phyloP scores from a whole-genome alignment of 2,888 invertebrate species.

The Xanthia icteritia region DNA sequence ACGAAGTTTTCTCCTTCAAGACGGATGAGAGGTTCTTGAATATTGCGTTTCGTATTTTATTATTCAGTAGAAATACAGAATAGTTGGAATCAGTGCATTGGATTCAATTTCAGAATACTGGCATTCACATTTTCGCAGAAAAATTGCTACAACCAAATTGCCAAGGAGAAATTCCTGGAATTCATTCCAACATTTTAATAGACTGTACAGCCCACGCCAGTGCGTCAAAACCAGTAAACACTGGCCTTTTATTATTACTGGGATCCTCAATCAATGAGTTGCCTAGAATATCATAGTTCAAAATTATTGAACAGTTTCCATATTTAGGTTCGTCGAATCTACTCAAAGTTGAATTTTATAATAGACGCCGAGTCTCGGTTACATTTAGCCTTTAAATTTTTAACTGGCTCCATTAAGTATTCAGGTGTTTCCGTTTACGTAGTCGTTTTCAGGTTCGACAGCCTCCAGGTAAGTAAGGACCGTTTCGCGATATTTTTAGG shows the following conservation, averaged over 20 bases:
- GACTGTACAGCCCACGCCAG: neutral
- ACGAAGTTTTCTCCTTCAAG: neutral
- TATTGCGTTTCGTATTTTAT: neutral
- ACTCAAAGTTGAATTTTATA: conserved; percentile 38
- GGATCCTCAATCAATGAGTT: conserved; percentile 10
- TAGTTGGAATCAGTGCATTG: neutral
- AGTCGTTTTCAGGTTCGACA: conserved; percentile 34
- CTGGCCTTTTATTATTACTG: neutral
- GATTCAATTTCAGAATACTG: neutral
- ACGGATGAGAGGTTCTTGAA: neutral
- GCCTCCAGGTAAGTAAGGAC: conserved; percentile 10
- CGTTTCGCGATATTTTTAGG: conserved; percentile 9
- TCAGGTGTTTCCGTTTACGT: conserved; percentile 48
- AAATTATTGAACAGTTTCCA: conserved; percentile 36
- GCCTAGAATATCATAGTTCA: conserved; percentile 16
- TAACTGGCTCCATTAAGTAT: conserved; percentile 41
- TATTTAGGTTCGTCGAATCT: conserved; percentile 40
- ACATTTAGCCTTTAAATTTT: conserved; percentile 54
- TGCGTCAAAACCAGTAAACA: neutral
- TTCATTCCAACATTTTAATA: neutral
- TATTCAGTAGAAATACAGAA: neutral
- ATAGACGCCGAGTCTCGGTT: conserved; percentile 32
- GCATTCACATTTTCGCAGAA: neutral
- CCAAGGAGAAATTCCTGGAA: neutral
- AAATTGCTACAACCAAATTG: neutral